Percentiles rank a stretch among this genome's conserved stretches.
Conservation (phyloP, 2,888 invertebrate genomes). For the Andricus curvator region DNA sequence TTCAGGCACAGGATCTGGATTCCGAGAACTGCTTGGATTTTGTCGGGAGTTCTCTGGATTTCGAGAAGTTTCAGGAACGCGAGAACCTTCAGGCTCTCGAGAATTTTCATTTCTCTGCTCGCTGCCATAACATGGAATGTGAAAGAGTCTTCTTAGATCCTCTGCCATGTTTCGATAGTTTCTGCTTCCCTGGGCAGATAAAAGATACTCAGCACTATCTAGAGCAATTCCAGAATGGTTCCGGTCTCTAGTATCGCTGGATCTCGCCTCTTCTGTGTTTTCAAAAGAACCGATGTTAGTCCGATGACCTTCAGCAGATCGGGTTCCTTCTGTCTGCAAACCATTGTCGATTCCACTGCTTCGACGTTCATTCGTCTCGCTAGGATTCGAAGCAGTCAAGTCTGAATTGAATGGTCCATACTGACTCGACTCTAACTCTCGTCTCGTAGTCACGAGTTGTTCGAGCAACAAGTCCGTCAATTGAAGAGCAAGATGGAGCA, state of each 20-base stretch:
- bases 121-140: slow-evolving; percentile 3
- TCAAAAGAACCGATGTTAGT: slow-evolving; percentile 21
- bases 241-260: slow-evolving; percentile 19
- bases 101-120: slow-evolving; percentile 39
- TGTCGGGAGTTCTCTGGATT: background rate
- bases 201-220: slow-evolving; percentile 41
- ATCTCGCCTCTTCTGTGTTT: slow-evolving; percentile 3
- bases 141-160: slow-evolving; percentile 51
- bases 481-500: slow-evolving; percentile 78
- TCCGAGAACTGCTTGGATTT: slow-evolving; percentile 11
- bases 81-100: slow-evolving; percentile 58
- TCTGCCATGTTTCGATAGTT: slow-evolving; percentile 49
- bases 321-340: slow-evolving; percentile 49
- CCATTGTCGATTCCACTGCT: slow-evolving; percentile 48
- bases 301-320: slow-evolving; percentile 5
- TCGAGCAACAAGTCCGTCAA: slow-evolving; percentile 79
- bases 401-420: slow-evolving; percentile 53
- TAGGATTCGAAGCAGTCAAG: slow-evolving; percentile 43
- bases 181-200: slow-evolving; percentile 47
- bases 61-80: slow-evolving; percentile 42
- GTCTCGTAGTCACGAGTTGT: slow-evolving; percentile 73
- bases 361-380: slow-evolving; percentile 41
- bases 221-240: slow-evolving; percentile 7
- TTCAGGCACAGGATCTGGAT: slow-evolving; percentile 1
- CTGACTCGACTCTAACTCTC: slow-evolving; percentile 75